Percentiles rank a stretch among this genome's conserved stretches.
These are phyloP conservation scores for Acomys russatus DNA, from an alignment of 2,797 vertebrate genomes.

Conservation along the genomic window DNA sequence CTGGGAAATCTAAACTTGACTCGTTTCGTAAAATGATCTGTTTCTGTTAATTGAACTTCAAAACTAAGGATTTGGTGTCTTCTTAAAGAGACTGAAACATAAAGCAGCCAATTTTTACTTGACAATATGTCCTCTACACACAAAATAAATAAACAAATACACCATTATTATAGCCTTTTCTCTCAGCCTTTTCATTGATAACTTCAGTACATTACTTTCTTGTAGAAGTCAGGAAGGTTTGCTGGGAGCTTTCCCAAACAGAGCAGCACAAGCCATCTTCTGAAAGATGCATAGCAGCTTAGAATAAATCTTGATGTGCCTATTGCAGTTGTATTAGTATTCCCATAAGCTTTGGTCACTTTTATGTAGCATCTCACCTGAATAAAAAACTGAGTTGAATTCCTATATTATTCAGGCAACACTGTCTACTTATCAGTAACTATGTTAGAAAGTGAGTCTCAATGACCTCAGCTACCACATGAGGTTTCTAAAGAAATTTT, in stretches of 20 bases:
- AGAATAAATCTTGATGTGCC: accelerated
- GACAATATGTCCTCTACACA: neutral
- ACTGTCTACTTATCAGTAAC: neutral
- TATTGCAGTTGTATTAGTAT: neutral
- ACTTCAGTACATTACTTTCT: neutral
- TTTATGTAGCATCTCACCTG: no score
- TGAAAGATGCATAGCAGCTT: neutral
- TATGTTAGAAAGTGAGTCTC: neutral
- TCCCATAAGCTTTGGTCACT: accelerated
- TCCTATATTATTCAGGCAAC: accelerated
- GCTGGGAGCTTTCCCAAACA: neutral
- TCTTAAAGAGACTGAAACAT: neutral
- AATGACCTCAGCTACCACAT: neutral
- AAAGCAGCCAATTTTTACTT: neutral
- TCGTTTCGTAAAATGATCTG: neutral
- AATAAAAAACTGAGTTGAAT: neutral
- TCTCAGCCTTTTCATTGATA: neutral
- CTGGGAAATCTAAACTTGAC: constrained; percentile 35
- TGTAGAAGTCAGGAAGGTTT: neutral
- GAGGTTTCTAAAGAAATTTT: neutral
- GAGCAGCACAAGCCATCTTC: neutral
- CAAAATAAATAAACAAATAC: neutral
- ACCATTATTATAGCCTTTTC: neutral
- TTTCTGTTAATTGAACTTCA: constrained; percentile 25
- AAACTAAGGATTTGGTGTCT: neutral